Percentiles rank a stretch among this genome's conserved stretches.
These are phyloP conservation scores for human (Homo sapiens) DNA, from an alignment of 2,113 vertebrate species.

Conservation along the genomic window DNA sequence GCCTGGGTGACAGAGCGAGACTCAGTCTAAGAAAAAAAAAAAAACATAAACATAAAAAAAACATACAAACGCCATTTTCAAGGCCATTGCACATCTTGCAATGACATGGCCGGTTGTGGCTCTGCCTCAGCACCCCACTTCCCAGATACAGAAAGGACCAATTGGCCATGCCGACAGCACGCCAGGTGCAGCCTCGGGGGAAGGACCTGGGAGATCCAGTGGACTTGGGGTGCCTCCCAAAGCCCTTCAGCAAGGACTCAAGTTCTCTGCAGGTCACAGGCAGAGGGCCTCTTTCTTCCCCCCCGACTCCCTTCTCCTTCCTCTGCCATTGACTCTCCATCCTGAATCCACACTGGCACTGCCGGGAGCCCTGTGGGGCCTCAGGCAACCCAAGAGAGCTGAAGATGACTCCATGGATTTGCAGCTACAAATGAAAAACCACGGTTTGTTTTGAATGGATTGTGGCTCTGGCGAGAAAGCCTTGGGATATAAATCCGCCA, in stretches of 20 bases:
- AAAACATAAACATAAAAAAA: neutral
- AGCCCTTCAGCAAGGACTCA: neutral
- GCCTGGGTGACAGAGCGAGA: neutral
- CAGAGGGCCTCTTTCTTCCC: neutral
- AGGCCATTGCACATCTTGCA: neutral
- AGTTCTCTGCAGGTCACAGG: neutral
- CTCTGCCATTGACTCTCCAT: too few relatives aligned
- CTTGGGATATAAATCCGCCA: conserved; percentile 32
- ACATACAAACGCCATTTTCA: neutral
- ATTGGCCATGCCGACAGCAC: neutral
- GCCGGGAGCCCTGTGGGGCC: neutral
- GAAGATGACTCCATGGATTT: conserved; percentile 20
- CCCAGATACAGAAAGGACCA: neutral
- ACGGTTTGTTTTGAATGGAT: conserved; percentile 64
- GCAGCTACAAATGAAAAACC: conserved; percentile 49
- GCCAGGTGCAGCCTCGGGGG: neutral
- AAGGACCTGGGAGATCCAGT: neutral
- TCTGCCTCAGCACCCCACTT: neutral
- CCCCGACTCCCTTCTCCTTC: neutral
- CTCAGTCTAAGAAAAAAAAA: neutral
- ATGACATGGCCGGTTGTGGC: neutral
- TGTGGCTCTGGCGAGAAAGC: conserved; percentile 52
- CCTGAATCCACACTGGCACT: neutral
- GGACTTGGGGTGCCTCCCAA: neutral
- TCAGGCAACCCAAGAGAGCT: conserved; percentile 17